phyloP scores from a whole-genome alignment of 2,888 invertebrate species.

The Julus scanicus region DNA sequence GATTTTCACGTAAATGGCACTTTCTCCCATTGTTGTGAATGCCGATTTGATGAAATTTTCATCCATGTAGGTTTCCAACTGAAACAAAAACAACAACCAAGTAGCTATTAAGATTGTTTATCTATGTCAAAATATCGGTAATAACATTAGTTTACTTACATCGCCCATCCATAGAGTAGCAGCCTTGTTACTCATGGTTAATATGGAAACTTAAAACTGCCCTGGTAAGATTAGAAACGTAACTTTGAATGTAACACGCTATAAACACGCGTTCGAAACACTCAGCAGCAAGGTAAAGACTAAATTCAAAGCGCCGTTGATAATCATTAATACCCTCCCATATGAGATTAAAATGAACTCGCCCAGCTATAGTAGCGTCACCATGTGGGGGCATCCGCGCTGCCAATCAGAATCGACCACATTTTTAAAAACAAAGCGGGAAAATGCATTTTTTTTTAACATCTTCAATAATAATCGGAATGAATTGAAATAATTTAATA shows the following conservation, averaged over 20 bases:
- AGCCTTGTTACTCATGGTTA: slow-evolving; percentile 54
- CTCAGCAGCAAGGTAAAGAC: not conserved
- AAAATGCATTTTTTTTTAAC: no score
- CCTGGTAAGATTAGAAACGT: not conserved
- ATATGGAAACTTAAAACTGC: not conserved
- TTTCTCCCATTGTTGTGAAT: slow-evolving; percentile 91
- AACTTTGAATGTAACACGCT: not conserved
- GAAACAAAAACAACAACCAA: not conserved
- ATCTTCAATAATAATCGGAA: no score
- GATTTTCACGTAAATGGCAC: slow-evolving; percentile 80
- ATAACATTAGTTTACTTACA: slow-evolving; percentile 71
- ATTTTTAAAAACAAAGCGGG: no score
- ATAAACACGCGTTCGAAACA: not conserved
- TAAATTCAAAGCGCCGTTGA: no score
- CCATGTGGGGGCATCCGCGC: no score
- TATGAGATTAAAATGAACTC: no score
- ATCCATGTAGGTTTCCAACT: slow-evolving; percentile 90
- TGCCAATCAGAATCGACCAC: no score
- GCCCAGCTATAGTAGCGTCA: no score
- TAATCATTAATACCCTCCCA: no score
- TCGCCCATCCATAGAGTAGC: slow-evolving; percentile 86
- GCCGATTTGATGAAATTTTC: slow-evolving; percentile 92
- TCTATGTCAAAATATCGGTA: slow-evolving; percentile 53
- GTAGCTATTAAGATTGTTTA: not conserved
- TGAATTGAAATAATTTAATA: no score